Evolutionary conservation across 1,140 invertebrate species (phyloP), one percentile per base, ranked within the genome.

Genomic region (Rhyacophila brunnea): DNA sequence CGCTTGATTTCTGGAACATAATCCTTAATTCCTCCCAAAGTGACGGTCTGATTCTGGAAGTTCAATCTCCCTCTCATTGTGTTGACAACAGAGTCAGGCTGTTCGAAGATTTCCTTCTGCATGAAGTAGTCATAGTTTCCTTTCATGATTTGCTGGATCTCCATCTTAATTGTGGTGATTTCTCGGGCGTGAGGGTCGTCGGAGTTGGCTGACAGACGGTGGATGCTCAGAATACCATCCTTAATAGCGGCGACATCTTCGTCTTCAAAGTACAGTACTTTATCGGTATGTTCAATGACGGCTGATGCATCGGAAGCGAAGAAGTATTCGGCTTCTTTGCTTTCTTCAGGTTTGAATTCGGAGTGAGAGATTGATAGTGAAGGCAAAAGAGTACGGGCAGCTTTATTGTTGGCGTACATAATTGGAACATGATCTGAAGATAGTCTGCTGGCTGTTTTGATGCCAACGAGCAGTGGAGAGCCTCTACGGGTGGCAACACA

Each of bases 371-470:
- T 89, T 44, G 86, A 85, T 28, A 91, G 82, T 0, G 88, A 85
- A 1, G 88, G 83, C 36, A 83, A 69, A n/a, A 83, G 71, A 42
- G 80, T 82, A 46, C 77, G 71, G 49, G 79, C 80, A 61, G 79
- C 74, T 58, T 79, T 79, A 61, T 79, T 81, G 36, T 86, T 99
- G 67, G 94, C 95, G 76, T 98, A 99, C 51, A 98, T 82, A 72
- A 99, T 95, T 11, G 98, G 98, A 67, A 99, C 93, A 74, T 99
- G 94, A 77, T 99, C 95, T 34, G 95, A 96, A 6, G 92, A 89
- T 38, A 99, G 80, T 67, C 94, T 87, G 20, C 89, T 90, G 66
- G 93, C 91, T 38, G 95, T 95, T 79, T 96, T 97, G 58, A 98
- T 95, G 44, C 93, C 95, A 63, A 98, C 91, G 14, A 98, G 77